A percentile compares a stretch with the other conserved stretches of the same genome.
Conservation (phyloP, 2,113 vertebrate species). For the Ceyx margarethae region DNA sequence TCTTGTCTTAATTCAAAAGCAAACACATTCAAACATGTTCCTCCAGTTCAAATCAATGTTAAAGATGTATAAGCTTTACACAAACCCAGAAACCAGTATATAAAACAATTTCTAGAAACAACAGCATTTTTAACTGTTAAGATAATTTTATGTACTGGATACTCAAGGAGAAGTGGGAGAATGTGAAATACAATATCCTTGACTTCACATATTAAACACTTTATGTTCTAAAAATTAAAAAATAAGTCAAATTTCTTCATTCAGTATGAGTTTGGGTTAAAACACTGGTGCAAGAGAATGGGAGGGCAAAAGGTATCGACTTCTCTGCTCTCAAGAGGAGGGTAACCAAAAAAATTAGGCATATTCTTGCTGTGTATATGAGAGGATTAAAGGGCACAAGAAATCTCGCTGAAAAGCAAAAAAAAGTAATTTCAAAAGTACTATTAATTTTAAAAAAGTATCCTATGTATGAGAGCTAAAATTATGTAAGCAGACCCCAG, state of each 20-base stretch:
- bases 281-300: rapidly evolving
- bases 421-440: neutral
- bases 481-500: neutral
- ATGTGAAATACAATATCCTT: neutral
- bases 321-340: neutral
- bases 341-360: neutral
- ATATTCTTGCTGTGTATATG: neutral
- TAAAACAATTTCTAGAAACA: neutral
- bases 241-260: neutral
- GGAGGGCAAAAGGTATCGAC: neutral
- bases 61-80: neutral
- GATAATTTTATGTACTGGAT: neutral
- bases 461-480: neutral
- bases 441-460: neutral
- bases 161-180: neutral
- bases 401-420: neutral
- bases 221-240: neutral
- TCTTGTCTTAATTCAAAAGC: neutral
- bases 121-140: neutral
- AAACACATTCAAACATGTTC: neutral
- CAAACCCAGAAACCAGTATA: neutral
- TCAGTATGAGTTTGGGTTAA: neutral
- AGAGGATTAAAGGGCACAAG: neutral
- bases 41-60: neutral
- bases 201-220: neutral